These are phyloP conservation scores for Ictalurus furcatus DNA, from an alignment of 2,113 vertebrate genomes.

Conservation along the genomic window DNA sequence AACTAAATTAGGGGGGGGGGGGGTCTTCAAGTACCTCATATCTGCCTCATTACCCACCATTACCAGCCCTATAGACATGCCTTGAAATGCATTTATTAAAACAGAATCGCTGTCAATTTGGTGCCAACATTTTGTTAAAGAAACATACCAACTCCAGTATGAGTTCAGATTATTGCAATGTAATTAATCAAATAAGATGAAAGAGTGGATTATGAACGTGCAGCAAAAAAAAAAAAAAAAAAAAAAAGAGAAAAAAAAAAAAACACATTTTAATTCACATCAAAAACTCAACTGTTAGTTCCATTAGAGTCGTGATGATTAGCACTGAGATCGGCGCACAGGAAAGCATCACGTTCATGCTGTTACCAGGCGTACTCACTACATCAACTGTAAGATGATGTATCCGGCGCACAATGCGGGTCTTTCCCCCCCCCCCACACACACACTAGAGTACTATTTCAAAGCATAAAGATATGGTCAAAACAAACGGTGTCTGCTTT, in stretches of 20 bases:
- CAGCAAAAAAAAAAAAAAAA: slow-evolving; percentile 34
- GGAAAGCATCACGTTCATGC: slow-evolving; percentile 52
- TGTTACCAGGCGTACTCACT: slow-evolving; percentile 28
- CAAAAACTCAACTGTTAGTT: slow-evolving; percentile 49
- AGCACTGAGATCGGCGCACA: slow-evolving; percentile 50
- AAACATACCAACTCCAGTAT: slow-evolving; percentile 36
- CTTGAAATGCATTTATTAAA: not conserved
- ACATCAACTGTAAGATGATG: slow-evolving; percentile 41
- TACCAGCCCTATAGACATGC: not conserved
- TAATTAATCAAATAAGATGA: slow-evolving; percentile 50
- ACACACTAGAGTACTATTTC: slow-evolving; percentile 53
- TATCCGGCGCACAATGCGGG: slow-evolving; percentile 41
- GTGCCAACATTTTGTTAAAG: not conserved
- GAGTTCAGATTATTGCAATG: slow-evolving; percentile 43
- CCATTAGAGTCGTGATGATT: slow-evolving; percentile 47
- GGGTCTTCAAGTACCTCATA: not conserved
- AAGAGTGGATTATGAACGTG: slow-evolving; percentile 49
- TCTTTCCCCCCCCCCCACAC: not conserved
- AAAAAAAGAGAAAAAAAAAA: not conserved
- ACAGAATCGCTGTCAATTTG: not conserved
- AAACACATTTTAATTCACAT: slow-evolving; percentile 57
- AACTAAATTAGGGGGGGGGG: not conserved
- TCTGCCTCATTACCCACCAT: not conserved
- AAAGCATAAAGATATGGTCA: slow-evolving; percentile 47
- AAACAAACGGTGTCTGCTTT: slow-evolving; percentile 53